phyloP scores from a whole-genome alignment of 2,797 vertebrate genomes.

The Chelonia mydas region DNA sequence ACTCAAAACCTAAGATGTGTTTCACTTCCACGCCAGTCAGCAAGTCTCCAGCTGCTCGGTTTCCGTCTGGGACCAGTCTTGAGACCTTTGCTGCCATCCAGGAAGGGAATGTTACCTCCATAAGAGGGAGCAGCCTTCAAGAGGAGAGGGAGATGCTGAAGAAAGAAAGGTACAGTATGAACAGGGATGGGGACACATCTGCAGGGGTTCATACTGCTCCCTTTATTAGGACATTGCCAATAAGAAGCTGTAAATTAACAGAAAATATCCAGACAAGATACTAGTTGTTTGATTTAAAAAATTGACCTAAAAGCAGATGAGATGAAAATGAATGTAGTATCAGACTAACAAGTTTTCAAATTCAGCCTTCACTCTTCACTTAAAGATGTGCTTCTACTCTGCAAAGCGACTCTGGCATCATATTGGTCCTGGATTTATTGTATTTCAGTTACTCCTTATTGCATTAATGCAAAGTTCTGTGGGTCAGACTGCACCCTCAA shows the following conservation, averaged over 20 bases:
- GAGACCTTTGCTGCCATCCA: conserved; percentile 70
- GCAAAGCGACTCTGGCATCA: neutral
- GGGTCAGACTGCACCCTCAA: neutral
- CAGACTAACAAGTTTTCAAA: neutral
- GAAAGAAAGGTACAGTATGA: conserved; percentile 88
- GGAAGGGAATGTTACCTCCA: conserved; percentile 64
- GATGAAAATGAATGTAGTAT: neutral
- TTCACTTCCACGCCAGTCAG: conserved; percentile 96
- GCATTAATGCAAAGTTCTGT: neutral
- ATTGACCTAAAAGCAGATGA: neutral
- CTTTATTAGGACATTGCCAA: neutral
- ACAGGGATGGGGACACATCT: neutral
- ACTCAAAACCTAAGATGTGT: conserved; percentile 95
- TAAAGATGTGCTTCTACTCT: neutral
- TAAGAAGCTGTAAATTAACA: neutral
- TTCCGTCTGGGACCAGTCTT: conserved; percentile 64
- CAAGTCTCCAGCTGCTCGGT: conserved; percentile 74
- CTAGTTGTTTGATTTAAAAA: neutral
- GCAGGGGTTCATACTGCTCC: neutral
- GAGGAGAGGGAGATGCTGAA: conserved; percentile 95
- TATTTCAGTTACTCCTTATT: neutral
- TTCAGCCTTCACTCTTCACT: neutral
- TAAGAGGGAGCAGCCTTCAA: conserved; percentile 86
- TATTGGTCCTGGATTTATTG: neutral
- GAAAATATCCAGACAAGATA: neutral